Percentiles rank a stretch among this genome's conserved stretches.
These are phyloP conservation scores for Eupeodes luniger DNA, from an alignment of 2,888 invertebrate species.

Conservation along the genomic window DNA sequence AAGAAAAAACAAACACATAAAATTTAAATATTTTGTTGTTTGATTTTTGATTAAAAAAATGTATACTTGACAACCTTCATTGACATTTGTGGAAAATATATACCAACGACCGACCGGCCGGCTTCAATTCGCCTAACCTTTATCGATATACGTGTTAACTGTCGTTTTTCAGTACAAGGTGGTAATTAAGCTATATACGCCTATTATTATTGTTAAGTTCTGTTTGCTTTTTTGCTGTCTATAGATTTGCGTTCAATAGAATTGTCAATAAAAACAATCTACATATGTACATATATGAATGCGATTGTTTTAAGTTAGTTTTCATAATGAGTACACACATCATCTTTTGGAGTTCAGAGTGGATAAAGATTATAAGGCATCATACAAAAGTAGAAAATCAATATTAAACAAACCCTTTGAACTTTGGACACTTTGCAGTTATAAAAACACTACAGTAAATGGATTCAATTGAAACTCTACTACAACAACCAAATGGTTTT, in stretches of 20 bases:
- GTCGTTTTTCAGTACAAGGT: conserved; percentile 22
- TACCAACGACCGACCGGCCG: conserved; percentile 7
- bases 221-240: neutral
- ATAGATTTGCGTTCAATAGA: neutral
- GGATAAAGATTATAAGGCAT: too few species aligned
- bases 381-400: too few species aligned
- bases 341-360: neutral
- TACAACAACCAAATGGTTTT: too few species aligned
- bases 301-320: neutral
- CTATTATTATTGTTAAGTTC: neutral
- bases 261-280: neutral
- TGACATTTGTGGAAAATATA: conserved; percentile 21
- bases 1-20: conserved; percentile 31
- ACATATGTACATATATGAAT: too few species aligned
- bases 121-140: conserved; percentile 4
- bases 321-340: too few species aligned
- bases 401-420: too few species aligned
- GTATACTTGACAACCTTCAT: conserved; percentile 2
- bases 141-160: conserved; percentile 5
- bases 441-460: too few species aligned
- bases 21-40: conserved; percentile 7
- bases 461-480: too few species aligned
- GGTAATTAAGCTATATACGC: neutral
- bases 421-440: too few species aligned
- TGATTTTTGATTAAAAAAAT: neutral